Evolutionary conservation across 2,113 vertebrate genomes (phyloP), one percentile per base, ranked within the genome.

Genomic region (Etheostoma cragini): DNA sequence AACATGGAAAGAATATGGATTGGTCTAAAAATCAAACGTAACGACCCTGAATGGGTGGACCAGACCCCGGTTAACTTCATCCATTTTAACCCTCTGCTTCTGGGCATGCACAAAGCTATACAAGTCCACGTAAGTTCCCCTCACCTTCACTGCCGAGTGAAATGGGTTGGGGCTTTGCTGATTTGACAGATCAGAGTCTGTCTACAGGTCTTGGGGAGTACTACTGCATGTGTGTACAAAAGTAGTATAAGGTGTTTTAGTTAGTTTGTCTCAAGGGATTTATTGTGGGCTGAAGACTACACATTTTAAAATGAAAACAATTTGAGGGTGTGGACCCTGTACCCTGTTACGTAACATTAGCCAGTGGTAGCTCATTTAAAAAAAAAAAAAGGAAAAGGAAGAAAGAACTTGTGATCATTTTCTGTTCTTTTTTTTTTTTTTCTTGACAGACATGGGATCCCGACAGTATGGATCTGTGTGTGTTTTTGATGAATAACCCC

Each of bases 81-180:
- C 52, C 97, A 99, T 81, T 99, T 98, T 69, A 95, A 98, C 79
- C 95, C 97, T 1, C 89, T 98, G 57, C 82, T 98, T 35, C 91
- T 95, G 33, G 96, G 96, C 78, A 94, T 95, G 79, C 84, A 94
- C 65, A 94, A 93, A 67, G 81, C 78, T 8, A 88, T 98, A 82
- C 80, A 87, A 22, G 1, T 94, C 86, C 90, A 94, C 19, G 98
- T 96, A 94, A 97, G 97, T 95, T n/a, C 53, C 5, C 15, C 42
- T 53, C 21, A 13, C 6, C n/a, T 67, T 38, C 38, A 30, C 33
- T 6, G 38, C 35, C 60, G 5, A 8, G 15, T 30, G 10, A 26
- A 53, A 30, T 26, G 26, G 21, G 38, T 11, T 11, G 10, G 38
- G 38, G 11, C 38, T 38, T 8, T 3, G 38, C 10, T 42, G 1